Evolutionary conservation across 2,113 vertebrate genomes (phyloP), one percentile per base, ranked within the genome.

Genomic region (Pelobates fuscus): DNA sequence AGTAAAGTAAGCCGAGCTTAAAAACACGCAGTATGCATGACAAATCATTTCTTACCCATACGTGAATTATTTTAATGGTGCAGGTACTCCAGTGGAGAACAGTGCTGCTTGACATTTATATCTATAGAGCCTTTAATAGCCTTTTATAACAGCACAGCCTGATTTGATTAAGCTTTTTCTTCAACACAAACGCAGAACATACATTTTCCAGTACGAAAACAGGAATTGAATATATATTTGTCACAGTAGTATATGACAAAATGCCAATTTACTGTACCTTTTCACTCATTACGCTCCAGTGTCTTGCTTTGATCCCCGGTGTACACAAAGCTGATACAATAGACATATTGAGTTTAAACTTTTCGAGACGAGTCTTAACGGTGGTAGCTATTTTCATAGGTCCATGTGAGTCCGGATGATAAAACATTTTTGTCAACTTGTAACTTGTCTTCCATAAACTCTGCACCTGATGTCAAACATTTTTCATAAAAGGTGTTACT

Each of bases 361-460:
- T 80, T 41, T 84, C 44, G 70, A 77, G 81, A 77, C 77, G 71
- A 41, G 26, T 75, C 79, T 68, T 82, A 71, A 81, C 78, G 78
- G 67, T 78, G 55, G 81, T 10, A 1, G 44, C 78, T 37, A 71
- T 65, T 80, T 81, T 77, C 58, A 79, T 68, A 78, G 80, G 75
- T 29, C 70, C 62, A n/a, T 20, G 65, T 6, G 83, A 67, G 3
- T 70, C 49, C 77, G 68, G 77, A 29, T 71, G 46, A 75, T 44
- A 77, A 82, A 84, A 84, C 60, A 71, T 18, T 70, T 78, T 82
- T 63, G 69, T 82, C 70, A 78, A 10, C 52, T 67, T 84, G 70
- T 63, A 84, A 71, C 21, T 81, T 76, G 74, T 78, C 66, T 80
- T 84, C 49, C 65, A 83, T 81, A 84, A 60, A 79, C 68, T 78